Evolutionary conservation across 1,140 invertebrate genomes (phyloP).

Genomic region (Myzus persicae): DNA sequence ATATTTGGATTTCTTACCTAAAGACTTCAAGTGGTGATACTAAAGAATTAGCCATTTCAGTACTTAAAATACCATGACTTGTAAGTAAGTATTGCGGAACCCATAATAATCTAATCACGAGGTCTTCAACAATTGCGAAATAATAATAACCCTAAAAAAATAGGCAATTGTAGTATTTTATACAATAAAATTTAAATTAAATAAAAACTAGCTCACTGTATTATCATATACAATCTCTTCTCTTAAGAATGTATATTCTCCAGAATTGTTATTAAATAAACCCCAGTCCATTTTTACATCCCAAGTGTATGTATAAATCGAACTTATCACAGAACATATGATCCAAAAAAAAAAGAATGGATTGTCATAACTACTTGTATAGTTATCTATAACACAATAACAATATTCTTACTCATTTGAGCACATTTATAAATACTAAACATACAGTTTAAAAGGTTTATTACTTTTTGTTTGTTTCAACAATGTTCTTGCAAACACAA

Average conservation of each 20-base stretch:
- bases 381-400: slow-evolving; percentile 68
- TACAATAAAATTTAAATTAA: neutral
- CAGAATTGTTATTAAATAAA: slow-evolving; percentile 85
- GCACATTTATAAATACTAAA: neutral
- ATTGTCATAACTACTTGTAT: slow-evolving; percentile 72
- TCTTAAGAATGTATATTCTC: slow-evolving; percentile 81
- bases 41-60: slow-evolving; percentile 81
- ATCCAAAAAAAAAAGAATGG: slow-evolving; percentile 86
- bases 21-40: slow-evolving; percentile 85
- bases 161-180: neutral
- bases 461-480: slow-evolving; percentile 49
- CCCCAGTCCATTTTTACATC: slow-evolving; percentile 99
- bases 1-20: slow-evolving; percentile 65
- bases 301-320: slow-evolving; percentile 90
- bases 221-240: slow-evolving; percentile 83
- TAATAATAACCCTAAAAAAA: slow-evolving; percentile 73
- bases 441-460: neutral
- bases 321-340: slow-evolving; percentile 76
- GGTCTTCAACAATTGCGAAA: slow-evolving; percentile 81
- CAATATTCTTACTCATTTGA: neutral
- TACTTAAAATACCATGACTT: slow-evolving; percentile 75
- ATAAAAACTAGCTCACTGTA: slow-evolving; percentile 63
- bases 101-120: slow-evolving; percentile 86
- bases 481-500: slow-evolving; percentile 74
- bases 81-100: slow-evolving; percentile 77